These are phyloP conservation scores for Sebastes schlegelii DNA, from an alignment of 2,113 vertebrate species.

Conservation along the genomic window DNA sequence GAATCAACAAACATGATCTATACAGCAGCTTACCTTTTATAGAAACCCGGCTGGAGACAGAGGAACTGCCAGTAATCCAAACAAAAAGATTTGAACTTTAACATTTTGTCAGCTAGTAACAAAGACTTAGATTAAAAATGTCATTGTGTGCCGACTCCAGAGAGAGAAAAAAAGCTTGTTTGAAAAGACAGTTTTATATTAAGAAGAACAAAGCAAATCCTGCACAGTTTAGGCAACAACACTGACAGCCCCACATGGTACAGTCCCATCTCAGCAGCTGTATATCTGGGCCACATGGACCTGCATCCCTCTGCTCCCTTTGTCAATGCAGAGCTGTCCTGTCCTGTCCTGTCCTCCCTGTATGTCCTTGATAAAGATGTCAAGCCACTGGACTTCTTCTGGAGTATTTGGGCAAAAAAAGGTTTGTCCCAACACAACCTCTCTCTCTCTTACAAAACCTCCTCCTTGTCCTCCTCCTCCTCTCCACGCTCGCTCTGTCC, in stretches of 20 bases:
- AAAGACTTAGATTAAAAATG: slow-evolving; percentile 27
- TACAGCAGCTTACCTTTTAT: slow-evolving; percentile 90
- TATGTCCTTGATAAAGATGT: slow-evolving; percentile 34
- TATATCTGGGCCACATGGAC: slow-evolving; percentile 46
- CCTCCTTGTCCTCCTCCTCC: slow-evolving; percentile 16
- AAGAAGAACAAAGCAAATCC: slow-evolving; percentile 31
- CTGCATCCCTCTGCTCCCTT: slow-evolving; percentile 51
- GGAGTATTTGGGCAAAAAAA: slow-evolving; percentile 8
- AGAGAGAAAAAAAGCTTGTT: slow-evolving; percentile 1
- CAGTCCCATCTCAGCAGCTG: slow-evolving; percentile 74
- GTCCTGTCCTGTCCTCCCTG: background rate
- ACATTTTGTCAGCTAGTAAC: slow-evolving; percentile 83
- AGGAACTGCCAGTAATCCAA: slow-evolving; percentile 98
- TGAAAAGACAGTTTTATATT: background rate
- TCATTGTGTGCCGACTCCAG: slow-evolving; percentile 16
- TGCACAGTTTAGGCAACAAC: slow-evolving; percentile 8
- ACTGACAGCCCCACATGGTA: slow-evolving; percentile 70
- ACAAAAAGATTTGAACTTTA: slow-evolving; percentile 97
- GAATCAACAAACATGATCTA: background rate
- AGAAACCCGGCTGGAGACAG: slow-evolving; percentile 94
- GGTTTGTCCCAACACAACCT: slow-evolving; percentile 10
- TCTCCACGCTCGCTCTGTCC: background rate
- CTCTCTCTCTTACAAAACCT: background rate
- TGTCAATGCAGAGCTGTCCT: slow-evolving; percentile 28
- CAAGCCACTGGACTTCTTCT: slow-evolving; percentile 34